Percentiles rank a stretch among this genome's conserved stretches.
phyloP scores from a whole-genome alignment of 2,888 invertebrate species.

The Eledona agricola region DNA sequence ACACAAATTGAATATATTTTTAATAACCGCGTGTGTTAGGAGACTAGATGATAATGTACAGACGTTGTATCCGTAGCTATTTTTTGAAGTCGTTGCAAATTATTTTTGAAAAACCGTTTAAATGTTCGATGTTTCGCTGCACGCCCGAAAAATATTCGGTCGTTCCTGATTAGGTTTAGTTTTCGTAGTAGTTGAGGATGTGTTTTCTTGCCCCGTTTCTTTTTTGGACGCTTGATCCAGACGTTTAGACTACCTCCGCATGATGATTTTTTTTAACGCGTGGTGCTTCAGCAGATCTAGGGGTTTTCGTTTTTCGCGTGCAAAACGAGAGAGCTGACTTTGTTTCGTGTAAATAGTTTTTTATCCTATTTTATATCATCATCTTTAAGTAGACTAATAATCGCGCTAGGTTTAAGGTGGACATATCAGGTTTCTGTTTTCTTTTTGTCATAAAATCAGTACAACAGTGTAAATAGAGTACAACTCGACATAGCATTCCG shows the following conservation, averaged over 20 bases:
- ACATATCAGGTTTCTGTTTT: slow-evolving; percentile 32
- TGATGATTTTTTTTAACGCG: slow-evolving; percentile 41
- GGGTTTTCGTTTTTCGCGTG: slow-evolving; percentile 8
- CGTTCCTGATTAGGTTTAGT: too few species aligned
- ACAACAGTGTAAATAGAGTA: slow-evolving; percentile 32
- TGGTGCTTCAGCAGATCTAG: slow-evolving; percentile 19
- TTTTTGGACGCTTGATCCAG: slow-evolving; percentile 37
- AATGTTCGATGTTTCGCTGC: too few species aligned
- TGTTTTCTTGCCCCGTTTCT: slow-evolving; percentile 43
- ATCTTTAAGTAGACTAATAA: too few species aligned
- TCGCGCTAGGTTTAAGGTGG: slow-evolving; percentile 19
- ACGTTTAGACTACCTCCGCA: slow-evolving; percentile 50
- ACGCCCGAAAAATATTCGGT: too few species aligned
- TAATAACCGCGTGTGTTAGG: slow-evolving; percentile 46
- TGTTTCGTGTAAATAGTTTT: slow-evolving; percentile 16
- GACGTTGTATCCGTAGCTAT: slow-evolving; percentile 44
- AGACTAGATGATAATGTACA: slow-evolving; percentile 40
- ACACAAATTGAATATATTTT: slow-evolving; percentile 44
- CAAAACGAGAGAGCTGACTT: neutral
- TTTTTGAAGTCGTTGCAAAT: slow-evolving; percentile 41
- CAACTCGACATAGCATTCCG: slow-evolving; percentile 35
- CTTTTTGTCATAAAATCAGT: slow-evolving; percentile 1
- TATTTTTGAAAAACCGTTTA: slow-evolving; percentile 13
- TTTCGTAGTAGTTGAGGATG: neutral
- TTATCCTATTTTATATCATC: slow-evolving; percentile 5